phyloP scores from a whole-genome alignment of 2,113 vertebrate species.

The Carassius auratus region DNA sequence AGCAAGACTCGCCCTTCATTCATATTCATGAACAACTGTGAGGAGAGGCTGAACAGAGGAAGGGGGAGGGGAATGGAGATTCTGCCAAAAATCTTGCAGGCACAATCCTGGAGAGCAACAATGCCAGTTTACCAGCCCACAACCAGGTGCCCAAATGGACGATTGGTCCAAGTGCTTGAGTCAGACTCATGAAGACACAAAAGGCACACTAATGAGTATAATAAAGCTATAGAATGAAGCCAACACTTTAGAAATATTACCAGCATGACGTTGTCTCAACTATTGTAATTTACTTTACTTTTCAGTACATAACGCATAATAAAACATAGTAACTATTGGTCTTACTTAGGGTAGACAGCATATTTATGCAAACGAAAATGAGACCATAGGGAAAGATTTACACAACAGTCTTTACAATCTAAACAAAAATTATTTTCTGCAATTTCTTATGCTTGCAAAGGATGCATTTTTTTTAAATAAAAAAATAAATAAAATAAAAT shows the following conservation, averaged over 20 bases:
- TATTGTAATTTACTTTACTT: neutral
- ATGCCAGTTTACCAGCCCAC: slow-evolving; percentile 67
- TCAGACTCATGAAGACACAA: slow-evolving; percentile 12
- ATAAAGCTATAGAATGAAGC: neutral
- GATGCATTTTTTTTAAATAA: neutral
- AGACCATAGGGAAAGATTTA: neutral
- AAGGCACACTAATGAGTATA: neutral
- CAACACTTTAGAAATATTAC: neutral
- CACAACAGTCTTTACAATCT: no score
- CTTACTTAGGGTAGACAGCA: neutral
- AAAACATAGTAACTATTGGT: neutral
- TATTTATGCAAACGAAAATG: no score
- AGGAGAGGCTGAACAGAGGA: slow-evolving; percentile 65
- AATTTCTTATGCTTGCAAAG: neutral
- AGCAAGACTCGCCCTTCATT: slow-evolving; percentile 72
- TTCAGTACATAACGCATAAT: neutral
- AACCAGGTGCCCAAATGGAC: slow-evolving; percentile 67
- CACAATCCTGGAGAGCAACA: slow-evolving; percentile 63
- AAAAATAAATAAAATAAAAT: neutral
- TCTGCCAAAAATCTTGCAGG: slow-evolving; percentile 71
- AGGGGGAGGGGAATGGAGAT: slow-evolving; percentile 49
- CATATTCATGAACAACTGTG: slow-evolving; percentile 85
- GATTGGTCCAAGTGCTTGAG: slow-evolving; percentile 13
- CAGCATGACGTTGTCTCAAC: neutral
- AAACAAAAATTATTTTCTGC: no score